Conservation (phyloP, 2,888 invertebrate genomes). For the Pyrochroa serraticornis region DNA sequence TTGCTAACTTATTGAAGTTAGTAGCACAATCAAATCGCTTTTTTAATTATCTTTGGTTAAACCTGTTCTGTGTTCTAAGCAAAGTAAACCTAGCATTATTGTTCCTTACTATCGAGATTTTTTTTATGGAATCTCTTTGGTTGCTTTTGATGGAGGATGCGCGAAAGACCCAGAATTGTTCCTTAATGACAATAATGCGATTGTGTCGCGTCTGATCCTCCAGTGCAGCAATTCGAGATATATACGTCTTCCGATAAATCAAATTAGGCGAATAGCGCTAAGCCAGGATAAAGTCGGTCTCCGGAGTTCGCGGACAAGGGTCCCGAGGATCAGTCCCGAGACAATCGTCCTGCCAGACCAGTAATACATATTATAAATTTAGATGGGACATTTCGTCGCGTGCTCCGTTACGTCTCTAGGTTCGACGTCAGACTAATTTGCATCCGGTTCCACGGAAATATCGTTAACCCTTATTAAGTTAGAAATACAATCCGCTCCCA, state of each 20-base stretch:
- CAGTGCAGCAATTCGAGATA: slow-evolving; percentile 10
- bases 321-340: slow-evolving; percentile 17
- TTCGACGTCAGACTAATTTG: slow-evolving; percentile 7
- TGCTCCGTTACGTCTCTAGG: neutral
- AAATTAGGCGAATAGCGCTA: slow-evolving; percentile 27
- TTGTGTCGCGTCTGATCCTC: no score
- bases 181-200: slow-evolving; percentile 23
- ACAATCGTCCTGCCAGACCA: slow-evolving; percentile 23
- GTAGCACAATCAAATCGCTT: no score
- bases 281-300: slow-evolving; percentile 25
- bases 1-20: no score
- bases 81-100: no score
- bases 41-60: no score
- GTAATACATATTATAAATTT: slow-evolving; percentile 25
- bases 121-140: no score
- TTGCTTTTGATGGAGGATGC: neutral
- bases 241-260: slow-evolving; percentile 22
- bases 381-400: slow-evolving; percentile 18
- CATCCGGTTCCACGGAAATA: slow-evolving; percentile 10
- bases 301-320: slow-evolving; percentile 20
- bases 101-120: no score
- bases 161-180: slow-evolving; percentile 1
- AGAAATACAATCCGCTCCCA: slow-evolving; percentile 22
- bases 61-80: no score
- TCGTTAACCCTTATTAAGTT: slow-evolving; percentile 20